phyloP scores from a whole-genome alignment of 2,888 invertebrate species.

The Drosophila merina region DNA sequence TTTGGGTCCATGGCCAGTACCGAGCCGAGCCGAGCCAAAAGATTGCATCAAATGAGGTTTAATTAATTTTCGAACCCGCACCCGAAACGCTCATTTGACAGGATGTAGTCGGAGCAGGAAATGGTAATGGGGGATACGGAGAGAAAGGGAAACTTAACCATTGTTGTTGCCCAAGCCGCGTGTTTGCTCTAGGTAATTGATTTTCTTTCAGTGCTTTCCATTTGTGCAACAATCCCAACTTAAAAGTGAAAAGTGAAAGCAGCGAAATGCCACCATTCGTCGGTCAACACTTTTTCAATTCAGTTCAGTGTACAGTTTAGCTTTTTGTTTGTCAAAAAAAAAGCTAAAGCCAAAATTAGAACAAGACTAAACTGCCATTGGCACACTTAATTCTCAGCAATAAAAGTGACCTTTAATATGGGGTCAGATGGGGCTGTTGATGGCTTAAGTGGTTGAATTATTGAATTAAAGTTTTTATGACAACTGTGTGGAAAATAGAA shows the following conservation, averaged over 20 bases:
- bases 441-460: slow-evolving; percentile 26
- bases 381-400: slow-evolving; percentile 48
- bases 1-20: slow-evolving; percentile 21
- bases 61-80: slow-evolving; percentile 64
- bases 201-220: slow-evolving; percentile 73
- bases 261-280: slow-evolving; percentile 20
- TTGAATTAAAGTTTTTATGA: slow-evolving; percentile 27
- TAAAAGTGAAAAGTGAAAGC: slow-evolving; percentile 46
- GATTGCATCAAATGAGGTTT: slow-evolving; percentile 69
- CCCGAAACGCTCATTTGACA: slow-evolving; percentile 56
- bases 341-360: slow-evolving; percentile 42
- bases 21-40: slow-evolving; percentile 33
- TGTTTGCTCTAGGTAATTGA: slow-evolving; percentile 76
- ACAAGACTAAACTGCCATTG: slow-evolving; percentile 37
- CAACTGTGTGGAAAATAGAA: neutral
- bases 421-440: slow-evolving; percentile 1
- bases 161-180: slow-evolving; percentile 51
- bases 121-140: neutral
- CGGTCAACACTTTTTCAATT: slow-evolving; percentile 1
- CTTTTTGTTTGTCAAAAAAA: slow-evolving; percentile 20
- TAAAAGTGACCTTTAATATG: slow-evolving; percentile 30
- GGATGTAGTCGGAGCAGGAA: slow-evolving; percentile 6
- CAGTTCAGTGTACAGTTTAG: slow-evolving; percentile 15
- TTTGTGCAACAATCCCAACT: slow-evolving; percentile 68
- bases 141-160: slow-evolving; percentile 8